phyloP scores from a whole-genome alignment of 2,888 invertebrate genomes.

The Gibbula magus region DNA sequence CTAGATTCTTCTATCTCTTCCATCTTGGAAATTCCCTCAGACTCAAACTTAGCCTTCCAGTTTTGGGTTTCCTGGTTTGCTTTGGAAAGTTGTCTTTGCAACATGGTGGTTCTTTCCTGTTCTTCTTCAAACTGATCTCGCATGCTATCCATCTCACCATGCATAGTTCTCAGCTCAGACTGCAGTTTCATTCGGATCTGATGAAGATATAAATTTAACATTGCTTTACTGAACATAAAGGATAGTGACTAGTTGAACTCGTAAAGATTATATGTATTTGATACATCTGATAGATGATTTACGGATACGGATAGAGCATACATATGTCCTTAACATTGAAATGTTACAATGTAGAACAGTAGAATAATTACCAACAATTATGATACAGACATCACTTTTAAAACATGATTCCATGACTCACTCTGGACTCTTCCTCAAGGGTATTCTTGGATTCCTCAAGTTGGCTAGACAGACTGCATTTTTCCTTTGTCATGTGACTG shows the following conservation, averaged over 20 bases:
- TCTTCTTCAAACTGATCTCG: conserved; percentile 99
- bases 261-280: too few relatives aligned
- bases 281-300: too few relatives aligned
- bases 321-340: too few relatives aligned
- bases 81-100: conserved; percentile 98
- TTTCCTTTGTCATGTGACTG: conserved; percentile 92
- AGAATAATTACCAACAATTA: too few relatives aligned
- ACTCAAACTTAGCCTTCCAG: conserved; percentile 98
- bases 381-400: too few relatives aligned
- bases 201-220: too few relatives aligned
- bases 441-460: conserved; percentile 98
- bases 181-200: conserved; percentile 70
- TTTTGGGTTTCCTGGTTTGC: conserved; percentile 96
- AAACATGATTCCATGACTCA: conserved; percentile 75
- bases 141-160: conserved; percentile 98
- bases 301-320: too few relatives aligned
- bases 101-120: conserved; percentile 97
- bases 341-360: too few relatives aligned
- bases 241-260: neutral
- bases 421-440: conserved; percentile 92
- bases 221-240: too few relatives aligned
- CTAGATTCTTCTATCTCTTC: conserved; percentile 75
- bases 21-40: conserved; percentile 80
- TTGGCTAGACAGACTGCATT: conserved; percentile 95
- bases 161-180: conserved; percentile 95